Evolutionary conservation across 2,888 invertebrate genomes (phyloP).

Genomic region (Drosophila kanekoi): DNA sequence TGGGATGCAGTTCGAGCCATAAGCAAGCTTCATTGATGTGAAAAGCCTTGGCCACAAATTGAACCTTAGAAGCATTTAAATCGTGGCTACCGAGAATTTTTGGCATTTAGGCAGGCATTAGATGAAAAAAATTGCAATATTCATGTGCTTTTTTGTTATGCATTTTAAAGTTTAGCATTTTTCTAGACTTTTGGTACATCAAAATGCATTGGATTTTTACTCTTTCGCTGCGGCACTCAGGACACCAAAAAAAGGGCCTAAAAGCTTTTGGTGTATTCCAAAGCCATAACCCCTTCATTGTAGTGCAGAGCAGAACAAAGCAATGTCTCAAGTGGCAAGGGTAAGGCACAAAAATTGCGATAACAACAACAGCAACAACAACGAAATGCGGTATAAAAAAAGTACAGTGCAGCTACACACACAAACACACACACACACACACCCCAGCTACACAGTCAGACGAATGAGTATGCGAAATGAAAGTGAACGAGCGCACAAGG

Average conservation of each 20-base stretch:
- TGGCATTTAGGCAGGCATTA: not conserved
- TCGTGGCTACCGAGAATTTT: not conserved
- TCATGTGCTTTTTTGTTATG: conserved; percentile 8
- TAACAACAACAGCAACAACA: conserved; percentile 49
- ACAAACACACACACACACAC: conserved; percentile 27
- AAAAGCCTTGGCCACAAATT: too few relatives aligned
- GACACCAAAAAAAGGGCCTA: conserved; percentile 47
- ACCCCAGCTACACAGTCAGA: conserved; percentile 32
- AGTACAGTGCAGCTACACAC: conserved; percentile 51
- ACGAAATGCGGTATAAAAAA: conserved; percentile 47
- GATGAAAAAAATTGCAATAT: conserved; percentile 9
- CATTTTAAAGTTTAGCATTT: conserved; percentile 17
- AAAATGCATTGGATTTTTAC: conserved; percentile 43
- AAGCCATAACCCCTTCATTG: conserved; percentile 70
- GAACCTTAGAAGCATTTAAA: not conserved
- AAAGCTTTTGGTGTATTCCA: conserved; percentile 69
- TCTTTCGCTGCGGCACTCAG: conserved; percentile 31
- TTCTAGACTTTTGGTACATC: conserved; percentile 18
- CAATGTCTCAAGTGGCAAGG: conserved; percentile 81
- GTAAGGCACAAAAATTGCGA: conserved; percentile 73
- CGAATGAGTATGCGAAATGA: conserved; percentile 73
- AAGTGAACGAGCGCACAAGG: conserved; percentile 81
- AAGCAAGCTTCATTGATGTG: too few relatives aligned
- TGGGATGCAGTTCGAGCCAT: too few relatives aligned
- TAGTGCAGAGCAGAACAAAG: conserved; percentile 67